Conservation (phyloP, 2,797 vertebrate species). For the Bufotes viridis region DNA sequence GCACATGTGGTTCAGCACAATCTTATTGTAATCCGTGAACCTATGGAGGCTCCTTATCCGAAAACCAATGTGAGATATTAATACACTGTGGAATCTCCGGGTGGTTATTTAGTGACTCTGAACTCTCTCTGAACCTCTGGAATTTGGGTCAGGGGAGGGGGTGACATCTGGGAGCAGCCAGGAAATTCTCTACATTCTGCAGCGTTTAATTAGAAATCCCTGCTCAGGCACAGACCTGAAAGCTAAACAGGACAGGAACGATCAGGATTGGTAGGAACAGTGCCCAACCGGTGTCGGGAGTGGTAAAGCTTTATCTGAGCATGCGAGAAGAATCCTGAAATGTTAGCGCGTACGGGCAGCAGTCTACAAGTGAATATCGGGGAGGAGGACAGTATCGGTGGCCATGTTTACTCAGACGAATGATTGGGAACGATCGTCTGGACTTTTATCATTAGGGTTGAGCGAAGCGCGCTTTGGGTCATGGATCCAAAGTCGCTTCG, state of each 20-base stretch:
- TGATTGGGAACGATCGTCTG: no score
- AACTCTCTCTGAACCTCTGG: slow-evolving; percentile 22
- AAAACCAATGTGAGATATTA: not conserved
- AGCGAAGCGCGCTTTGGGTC: no score
- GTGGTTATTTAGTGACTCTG: not conserved
- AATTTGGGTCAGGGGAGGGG: slow-evolving; percentile 24
- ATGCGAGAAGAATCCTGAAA: not conserved
- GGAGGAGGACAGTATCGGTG: no score
- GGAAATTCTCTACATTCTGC: slow-evolving; percentile 51
- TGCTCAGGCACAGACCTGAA: not conserved
- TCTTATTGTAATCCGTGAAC: no score
- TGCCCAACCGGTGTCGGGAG: not conserved
- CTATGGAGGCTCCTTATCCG: no score
- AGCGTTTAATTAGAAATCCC: slow-evolving; percentile 42
- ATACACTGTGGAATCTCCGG: not conserved
- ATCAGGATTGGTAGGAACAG: not conserved
- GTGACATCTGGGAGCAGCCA: slow-evolving; percentile 24
- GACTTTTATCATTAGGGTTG: no score
- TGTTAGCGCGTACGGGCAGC: not conserved
- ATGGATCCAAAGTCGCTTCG: no score
- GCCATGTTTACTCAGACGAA: no score
- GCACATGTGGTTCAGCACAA: no score
- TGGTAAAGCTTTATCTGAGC: not conserved
- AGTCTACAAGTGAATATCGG: no score
- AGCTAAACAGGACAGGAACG: not conserved